Evolutionary conservation across 1,140 invertebrate genomes (phyloP).

Genomic region (Neodiprion lecontei): DNA sequence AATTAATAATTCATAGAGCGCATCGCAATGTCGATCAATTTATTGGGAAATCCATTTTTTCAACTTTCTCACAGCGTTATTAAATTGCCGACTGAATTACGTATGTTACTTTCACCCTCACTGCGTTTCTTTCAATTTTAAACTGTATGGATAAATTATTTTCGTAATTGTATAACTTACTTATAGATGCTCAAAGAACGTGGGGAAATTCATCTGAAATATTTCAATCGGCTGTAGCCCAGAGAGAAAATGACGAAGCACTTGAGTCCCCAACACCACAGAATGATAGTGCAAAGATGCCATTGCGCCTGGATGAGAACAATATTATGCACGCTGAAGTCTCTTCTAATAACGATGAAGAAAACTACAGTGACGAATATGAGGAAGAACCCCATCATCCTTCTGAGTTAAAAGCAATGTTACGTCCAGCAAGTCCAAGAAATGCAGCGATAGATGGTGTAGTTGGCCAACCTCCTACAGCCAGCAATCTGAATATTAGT

Average conservation of each 20-base stretch:
- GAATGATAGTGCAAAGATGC: constrained; percentile 27
- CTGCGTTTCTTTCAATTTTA: too few species aligned
- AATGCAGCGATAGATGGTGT: background rate
- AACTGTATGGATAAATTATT: too few species aligned
- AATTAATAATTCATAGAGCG: too few species aligned
- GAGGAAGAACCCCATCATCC: constrained; percentile 13
- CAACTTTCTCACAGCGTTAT: too few species aligned
- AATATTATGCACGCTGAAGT: constrained; percentile 32
- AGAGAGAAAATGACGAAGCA: background rate
- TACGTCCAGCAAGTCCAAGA: background rate
- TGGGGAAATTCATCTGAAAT: constrained; percentile 44
- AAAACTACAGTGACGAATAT: constrained; percentile 29
- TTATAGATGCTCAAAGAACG: constrained; percentile 35
- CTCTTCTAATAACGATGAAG: constrained; percentile 17
- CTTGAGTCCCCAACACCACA: background rate
- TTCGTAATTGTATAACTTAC: background rate
- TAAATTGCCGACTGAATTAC: too few species aligned
- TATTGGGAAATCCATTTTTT: too few species aligned
- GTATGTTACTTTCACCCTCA: too few species aligned
- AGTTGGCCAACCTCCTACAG: background rate
- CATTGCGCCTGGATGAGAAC: constrained; percentile 29
- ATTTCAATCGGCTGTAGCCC: constrained; percentile 30
- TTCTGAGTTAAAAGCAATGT: background rate
- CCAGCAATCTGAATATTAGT: background rate
- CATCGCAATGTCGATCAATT: too few species aligned